A percentile compares a stretch with the other conserved stretches of the same genome.
phyloP scores from a whole-genome alignment of 1,140 invertebrate genomes.

The Drosophila parabipectinata region DNA sequence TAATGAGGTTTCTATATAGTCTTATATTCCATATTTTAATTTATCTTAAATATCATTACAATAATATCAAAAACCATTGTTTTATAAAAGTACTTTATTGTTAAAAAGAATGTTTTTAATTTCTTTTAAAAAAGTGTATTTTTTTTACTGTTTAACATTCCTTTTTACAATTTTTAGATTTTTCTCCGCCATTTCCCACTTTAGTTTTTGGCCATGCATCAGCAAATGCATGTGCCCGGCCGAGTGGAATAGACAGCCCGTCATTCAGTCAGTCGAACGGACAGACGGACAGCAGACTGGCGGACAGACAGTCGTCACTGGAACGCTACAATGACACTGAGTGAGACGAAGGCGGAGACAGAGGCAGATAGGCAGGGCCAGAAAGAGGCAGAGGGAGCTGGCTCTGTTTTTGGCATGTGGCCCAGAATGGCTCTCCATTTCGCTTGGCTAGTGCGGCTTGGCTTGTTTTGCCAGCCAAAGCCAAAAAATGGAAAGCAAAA shows the following conservation, averaged over 20 bases:
- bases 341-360: conserved; percentile 33
- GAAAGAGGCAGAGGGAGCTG: not conserved
- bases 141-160: conserved; percentile 6
- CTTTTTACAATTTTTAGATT: conserved; percentile 17
- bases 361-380: not conserved
- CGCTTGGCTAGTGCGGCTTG: conserved; percentile 34
- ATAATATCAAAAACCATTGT: too few species aligned
- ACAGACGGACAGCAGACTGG: conserved; percentile 10
- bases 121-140: not conserved
- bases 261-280: conserved; percentile 40
- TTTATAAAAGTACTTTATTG: too few species aligned
- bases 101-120: not conserved
- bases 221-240: conserved; percentile 61
- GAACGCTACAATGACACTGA: conserved; percentile 46
- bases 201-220: conserved; percentile 58
- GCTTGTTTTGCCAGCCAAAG: conserved; percentile 47
- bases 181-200: conserved; percentile 51
- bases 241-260: conserved; percentile 63
- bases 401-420: conserved; percentile 45
- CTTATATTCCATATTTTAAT: too few species aligned
- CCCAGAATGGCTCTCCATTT: conserved; percentile 47
- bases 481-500: conserved; percentile 33
- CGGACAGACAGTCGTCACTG: conserved; percentile 43
- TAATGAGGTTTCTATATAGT: too few species aligned
- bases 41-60: too few species aligned